Evolutionary conservation across 2,113 vertebrate species (phyloP), one percentile per base, ranked within the genome.

Genomic region (Coturnix japonica): DNA sequence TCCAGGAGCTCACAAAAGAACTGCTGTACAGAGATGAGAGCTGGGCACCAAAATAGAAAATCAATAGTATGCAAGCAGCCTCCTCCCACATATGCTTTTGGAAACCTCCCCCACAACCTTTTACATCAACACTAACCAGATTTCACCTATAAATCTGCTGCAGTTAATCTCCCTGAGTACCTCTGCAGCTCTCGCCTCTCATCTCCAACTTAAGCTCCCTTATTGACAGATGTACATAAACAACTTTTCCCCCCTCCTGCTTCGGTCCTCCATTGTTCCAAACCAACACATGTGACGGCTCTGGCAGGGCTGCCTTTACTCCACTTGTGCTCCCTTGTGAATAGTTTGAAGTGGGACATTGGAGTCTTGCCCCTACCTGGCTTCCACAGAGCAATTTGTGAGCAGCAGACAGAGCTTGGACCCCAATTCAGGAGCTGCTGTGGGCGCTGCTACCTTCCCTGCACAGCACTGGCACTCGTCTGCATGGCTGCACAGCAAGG

Each of bases 71-170:
- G 56, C 79, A 85, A 89, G 87, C 81, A 66, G 85, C 72, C 47
- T 81, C 76, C 80, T 91, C 92, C 95, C 60, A 91, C 92, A 53
- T 1, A 54, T 35, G 87, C 91, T 82, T 94, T 67, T 82, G 57
- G 91, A 96, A 91, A 87, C 85, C 89, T 89, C 84, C 79, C 87
- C 87, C 71, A 37, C 91, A 91, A 82, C 65, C 51, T 93, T 91
- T 87, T 83, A 69, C 91, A 93, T 96, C 85, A 91, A 89, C 79
- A 60, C 53, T 93, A 94, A 96, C 95, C 91, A 95, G 94, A 95
- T 94, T 95, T 92, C 92, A 95, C 92, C 85, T 87, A 95, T 87
- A 91, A 95, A 95, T 96, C 87, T 92, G 94, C 84, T 91, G 47
- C 46, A 20, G 65, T 93, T 95, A 96, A 96, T 95, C 91, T 91